Evolutionary conservation across 1,140 invertebrate genomes (phyloP).

Genomic region (Leptonema lineaticorne): DNA sequence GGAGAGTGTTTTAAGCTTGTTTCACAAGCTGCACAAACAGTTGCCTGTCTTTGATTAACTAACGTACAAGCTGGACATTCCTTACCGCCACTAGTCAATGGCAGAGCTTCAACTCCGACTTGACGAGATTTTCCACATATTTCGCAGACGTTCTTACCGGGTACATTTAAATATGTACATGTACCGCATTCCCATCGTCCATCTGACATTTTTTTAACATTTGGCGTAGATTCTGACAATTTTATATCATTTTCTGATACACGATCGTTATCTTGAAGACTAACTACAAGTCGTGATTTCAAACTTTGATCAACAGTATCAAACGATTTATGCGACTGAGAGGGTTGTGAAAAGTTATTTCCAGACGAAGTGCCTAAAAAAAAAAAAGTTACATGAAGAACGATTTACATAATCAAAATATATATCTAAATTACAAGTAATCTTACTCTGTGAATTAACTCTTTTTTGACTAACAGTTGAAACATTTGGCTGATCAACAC

Average conservation of each 20-base stretch:
- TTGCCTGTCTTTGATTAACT: slow-evolving; percentile 71
- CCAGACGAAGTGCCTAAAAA: slow-evolving; percentile 39
- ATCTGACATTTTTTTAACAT: slow-evolving; percentile 28
- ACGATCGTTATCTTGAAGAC: slow-evolving; percentile 49
- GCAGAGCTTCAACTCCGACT: slow-evolving; percentile 62
- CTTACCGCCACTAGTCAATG: slow-evolving; percentile 70
- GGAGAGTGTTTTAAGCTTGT: slow-evolving; percentile 72
- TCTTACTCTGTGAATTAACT: too few species aligned
- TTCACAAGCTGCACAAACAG: slow-evolving; percentile 68
- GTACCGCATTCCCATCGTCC: slow-evolving; percentile 68
- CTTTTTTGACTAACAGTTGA: slow-evolving; percentile 45
- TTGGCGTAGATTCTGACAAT: slow-evolving; percentile 19
- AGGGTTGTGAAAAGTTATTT: neutral
- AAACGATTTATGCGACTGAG: slow-evolving; percentile 1
- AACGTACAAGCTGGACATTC: slow-evolving; percentile 78
- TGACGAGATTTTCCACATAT: slow-evolving; percentile 70
- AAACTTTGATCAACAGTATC: slow-evolving; percentile 36
- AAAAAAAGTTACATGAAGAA: slow-evolving; percentile 19
- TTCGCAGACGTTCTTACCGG: slow-evolving; percentile 64
- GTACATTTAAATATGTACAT: slow-evolving; percentile 71
- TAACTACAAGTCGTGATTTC: slow-evolving; percentile 50
- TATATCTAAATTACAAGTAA: too few species aligned
- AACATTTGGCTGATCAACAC: slow-evolving; percentile 41
- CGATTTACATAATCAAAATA: neutral
- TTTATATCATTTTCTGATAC: slow-evolving; percentile 15